Conservation (phyloP, 2,888 invertebrate genomes). For the Lasioglossum lativentre region DNA sequence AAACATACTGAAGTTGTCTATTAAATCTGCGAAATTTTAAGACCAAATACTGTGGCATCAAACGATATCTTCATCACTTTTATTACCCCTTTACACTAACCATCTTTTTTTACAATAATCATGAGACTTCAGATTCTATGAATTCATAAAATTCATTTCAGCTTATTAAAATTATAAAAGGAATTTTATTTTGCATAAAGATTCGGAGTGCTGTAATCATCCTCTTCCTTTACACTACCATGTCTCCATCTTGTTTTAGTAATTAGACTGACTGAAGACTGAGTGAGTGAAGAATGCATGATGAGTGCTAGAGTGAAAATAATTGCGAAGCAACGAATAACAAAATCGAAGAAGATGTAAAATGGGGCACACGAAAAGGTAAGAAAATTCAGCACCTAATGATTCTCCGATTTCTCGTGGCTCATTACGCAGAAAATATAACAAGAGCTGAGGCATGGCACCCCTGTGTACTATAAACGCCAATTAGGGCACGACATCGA, state of each 20-base stretch:
- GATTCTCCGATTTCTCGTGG: constrained; percentile 68
- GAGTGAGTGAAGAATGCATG: not conserved
- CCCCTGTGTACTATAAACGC: constrained; percentile 74
- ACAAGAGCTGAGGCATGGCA: constrained; percentile 66
- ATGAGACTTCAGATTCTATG: not conserved
- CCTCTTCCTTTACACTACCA: not conserved
- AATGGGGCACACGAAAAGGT: not conserved
- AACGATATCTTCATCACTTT: not conserved
- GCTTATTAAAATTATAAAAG: not conserved
- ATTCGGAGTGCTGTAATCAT: not conserved
- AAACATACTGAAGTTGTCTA: constrained; percentile 32
- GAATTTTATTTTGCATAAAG: not conserved
- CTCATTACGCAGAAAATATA: constrained; percentile 69
- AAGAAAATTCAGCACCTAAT: constrained; percentile 46
- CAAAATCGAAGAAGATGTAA: not conserved
- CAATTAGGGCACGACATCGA: constrained; percentile 74
- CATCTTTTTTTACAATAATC: not conserved
- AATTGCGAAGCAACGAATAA: not conserved
- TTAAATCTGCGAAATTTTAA: not conserved
- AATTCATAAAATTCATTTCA: too few species aligned
- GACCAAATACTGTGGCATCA: not conserved
- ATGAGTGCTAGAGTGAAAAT: not conserved
- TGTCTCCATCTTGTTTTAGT: not conserved
- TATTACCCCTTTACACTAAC: too few species aligned
- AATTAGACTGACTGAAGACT: not conserved